These are phyloP conservation scores for Xylophagus ater DNA, from an alignment of 2,888 invertebrate species.

Conservation along the genomic window DNA sequence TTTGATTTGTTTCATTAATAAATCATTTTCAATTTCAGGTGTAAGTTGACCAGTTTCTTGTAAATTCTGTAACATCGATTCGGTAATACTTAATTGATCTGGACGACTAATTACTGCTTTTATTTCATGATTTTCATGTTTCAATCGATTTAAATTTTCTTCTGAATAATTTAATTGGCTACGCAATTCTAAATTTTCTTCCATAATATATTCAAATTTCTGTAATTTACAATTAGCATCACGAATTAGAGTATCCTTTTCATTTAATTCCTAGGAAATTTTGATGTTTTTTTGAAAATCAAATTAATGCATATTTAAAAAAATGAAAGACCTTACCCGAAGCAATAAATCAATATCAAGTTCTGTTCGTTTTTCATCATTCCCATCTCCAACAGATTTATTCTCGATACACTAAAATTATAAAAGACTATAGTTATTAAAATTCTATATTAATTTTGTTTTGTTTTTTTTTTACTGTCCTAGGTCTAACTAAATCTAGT, in stretches of 20 bases:
- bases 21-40: not conserved
- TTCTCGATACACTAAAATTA: not conserved
- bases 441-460: not conserved
- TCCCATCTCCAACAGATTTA: not conserved
- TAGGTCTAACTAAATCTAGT: constrained; percentile 30
- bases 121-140: constrained; percentile 10
- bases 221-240: constrained; percentile 7
- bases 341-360: not conserved
- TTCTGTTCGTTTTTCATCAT: not conserved
- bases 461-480: constrained; percentile 17
- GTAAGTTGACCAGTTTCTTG: constrained; percentile 6
- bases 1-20: constrained; percentile 6
- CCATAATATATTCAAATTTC: constrained; percentile 7
- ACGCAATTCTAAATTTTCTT: constrained; percentile 7
- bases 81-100: not conserved
- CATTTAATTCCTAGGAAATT: too few species aligned
- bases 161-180: constrained; percentile 6
- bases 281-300: too few species aligned
- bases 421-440: not conserved
- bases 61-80: constrained; percentile 6
- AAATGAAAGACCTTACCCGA: too few species aligned
- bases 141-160: constrained; percentile 4
- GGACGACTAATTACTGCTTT: constrained; percentile 6
- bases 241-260: constrained; percentile 9
- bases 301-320: too few species aligned